Conservation (phyloP, 2,888 invertebrate genomes). For the Archips crataeganus region DNA sequence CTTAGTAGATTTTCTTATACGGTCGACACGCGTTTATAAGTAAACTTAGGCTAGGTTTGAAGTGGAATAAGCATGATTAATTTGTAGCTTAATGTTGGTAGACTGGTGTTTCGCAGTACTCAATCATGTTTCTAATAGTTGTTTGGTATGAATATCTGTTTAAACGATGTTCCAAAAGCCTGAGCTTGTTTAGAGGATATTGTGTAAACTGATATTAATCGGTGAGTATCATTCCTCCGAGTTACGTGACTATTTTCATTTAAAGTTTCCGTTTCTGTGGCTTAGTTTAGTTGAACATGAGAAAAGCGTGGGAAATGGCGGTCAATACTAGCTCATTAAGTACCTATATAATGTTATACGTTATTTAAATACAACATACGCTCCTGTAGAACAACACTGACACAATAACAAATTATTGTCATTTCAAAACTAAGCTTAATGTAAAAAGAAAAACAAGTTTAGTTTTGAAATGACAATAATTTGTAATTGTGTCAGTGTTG, state of each 20-base stretch:
- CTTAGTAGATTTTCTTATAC: not conserved
- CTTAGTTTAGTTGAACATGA: not conserved
- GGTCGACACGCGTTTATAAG: not conserved
- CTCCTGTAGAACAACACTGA: no score
- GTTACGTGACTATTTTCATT: slow-evolving; percentile 1
- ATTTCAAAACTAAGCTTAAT: no score
- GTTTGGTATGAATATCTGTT: slow-evolving; percentile 6
- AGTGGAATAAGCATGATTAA: not conserved
- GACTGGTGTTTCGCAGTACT: not conserved
- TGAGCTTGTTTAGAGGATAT: not conserved
- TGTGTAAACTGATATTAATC: slow-evolving; percentile 13
- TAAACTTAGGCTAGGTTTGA: not conserved
- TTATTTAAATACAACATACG: no score
- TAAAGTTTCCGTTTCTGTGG: not conserved
- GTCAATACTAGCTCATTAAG: no score
- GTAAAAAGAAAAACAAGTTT: no score
- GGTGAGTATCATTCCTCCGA: not conserved
- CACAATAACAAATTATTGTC: no score
- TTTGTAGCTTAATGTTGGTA: not conserved
- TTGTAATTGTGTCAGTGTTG: no score
- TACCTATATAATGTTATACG: no score
- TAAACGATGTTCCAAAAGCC: not conserved
- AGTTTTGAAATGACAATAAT: no score
- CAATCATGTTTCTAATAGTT: slow-evolving; percentile 13
- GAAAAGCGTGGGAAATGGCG: not conserved